phyloP scores from a whole-genome alignment of 2,888 invertebrate genomes.

The Cistogaster globosa region DNA sequence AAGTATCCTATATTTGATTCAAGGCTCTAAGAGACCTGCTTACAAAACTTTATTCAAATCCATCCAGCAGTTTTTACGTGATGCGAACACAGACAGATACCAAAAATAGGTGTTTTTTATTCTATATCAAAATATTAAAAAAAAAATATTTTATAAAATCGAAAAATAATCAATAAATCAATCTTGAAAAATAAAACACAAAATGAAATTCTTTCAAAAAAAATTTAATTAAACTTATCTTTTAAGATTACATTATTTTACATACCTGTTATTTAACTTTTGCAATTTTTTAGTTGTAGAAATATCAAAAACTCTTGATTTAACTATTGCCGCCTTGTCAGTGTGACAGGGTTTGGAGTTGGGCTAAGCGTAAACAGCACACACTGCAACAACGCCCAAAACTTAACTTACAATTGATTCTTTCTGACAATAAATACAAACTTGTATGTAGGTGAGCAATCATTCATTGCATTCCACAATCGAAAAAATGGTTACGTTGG shows the following conservation, averaged over 20 bases:
- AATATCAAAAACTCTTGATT: slow-evolving; percentile 47
- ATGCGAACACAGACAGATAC: no score
- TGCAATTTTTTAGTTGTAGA: slow-evolving; percentile 44
- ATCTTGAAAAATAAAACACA: no score
- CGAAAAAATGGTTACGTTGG: background rate
- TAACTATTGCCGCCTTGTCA: slow-evolving; percentile 58
- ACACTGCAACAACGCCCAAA: slow-evolving; percentile 10
- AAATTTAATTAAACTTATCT: background rate
- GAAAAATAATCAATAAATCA: no score
- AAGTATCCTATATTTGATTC: no score
- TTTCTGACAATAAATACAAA: slow-evolving; percentile 56
- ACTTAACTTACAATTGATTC: slow-evolving; percentile 59
- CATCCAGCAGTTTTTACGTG: no score
- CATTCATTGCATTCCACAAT: slow-evolving; percentile 48
- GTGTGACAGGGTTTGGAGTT: slow-evolving; percentile 39
- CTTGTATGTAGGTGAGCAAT: slow-evolving; percentile 63
- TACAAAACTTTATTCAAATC: no score
- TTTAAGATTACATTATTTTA: background rate
- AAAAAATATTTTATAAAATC: no score
- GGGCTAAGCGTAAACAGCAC: slow-evolving; percentile 18
- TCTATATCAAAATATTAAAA: no score
- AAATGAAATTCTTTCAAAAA: no score
- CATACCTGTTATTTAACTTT: slow-evolving; percentile 19
- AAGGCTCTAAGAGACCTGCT: no score
- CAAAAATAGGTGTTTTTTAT: no score